Conservation (phyloP, 2,888 invertebrate genomes). For the Opisthograptis luteolata region DNA sequence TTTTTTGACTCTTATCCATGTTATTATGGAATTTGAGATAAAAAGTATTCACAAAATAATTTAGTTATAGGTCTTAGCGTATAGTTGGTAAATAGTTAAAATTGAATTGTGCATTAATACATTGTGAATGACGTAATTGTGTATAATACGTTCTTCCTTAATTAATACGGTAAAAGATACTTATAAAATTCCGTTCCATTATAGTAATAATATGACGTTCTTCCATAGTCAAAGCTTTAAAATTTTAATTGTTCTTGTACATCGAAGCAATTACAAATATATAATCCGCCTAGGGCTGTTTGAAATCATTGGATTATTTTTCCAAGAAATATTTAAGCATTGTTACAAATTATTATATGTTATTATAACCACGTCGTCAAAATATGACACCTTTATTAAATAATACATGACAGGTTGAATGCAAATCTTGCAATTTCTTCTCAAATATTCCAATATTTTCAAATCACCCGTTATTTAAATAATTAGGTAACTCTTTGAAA, state of each 20-base stretch:
- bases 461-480: background rate
- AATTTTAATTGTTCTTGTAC: background rate
- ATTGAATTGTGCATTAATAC: constrained; percentile 30
- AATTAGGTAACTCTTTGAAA: background rate
- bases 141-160: constrained; percentile 1
- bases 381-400: too few species aligned
- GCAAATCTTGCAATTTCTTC: background rate
- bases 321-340: background rate
- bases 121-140: constrained; percentile 19
- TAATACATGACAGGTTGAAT: too few species aligned
- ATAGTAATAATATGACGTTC: constrained; percentile 26
- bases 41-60: constrained; percentile 14
- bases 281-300: background rate
- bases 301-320: background rate
- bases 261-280: background rate
- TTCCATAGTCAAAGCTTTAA: constrained; percentile 23
- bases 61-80: constrained; percentile 16
- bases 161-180: constrained; percentile 2
- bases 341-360: too few species aligned
- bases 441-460: background rate
- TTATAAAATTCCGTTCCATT: constrained; percentile 3
- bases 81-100: constrained; percentile 14
- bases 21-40: constrained; percentile 9
- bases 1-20: background rate
- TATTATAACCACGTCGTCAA: too few species aligned